Base-by-base conservation (phyloP, 2,113 vertebrate species). In the Engraulis encrasicolus region DNA sequence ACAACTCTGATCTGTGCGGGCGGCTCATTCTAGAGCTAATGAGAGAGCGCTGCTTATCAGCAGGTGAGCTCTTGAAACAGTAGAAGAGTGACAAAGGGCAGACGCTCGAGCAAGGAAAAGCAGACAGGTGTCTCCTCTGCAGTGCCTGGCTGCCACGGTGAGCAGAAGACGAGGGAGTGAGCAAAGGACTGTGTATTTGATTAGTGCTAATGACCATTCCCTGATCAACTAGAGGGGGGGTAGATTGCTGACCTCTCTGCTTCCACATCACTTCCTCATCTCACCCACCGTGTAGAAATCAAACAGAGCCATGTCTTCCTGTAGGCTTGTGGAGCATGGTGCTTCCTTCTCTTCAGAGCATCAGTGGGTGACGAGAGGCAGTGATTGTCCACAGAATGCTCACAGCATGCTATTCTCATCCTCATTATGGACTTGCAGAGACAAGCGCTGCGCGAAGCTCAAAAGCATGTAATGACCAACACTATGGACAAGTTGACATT, bases 1-100 rank as follows among this genome's bases (percentile, higher is more conserved):
- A 66, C 31, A 23, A 66, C 58, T 52, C 50, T 66, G 58, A 27
- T 27, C 58, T 23, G n/a, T 27, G 58, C n/a, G 58, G 54, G n/a
- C 58, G 0, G n/a, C 58, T 66, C 23, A 66, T 66, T 66, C 58
- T 23, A 23, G n/a, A 66, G 58, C 58, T 66, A 66, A 66, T 66
- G 58, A 66, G 54, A 61, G 58, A n/a, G n/a, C n/a, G n/a, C 58
- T 66, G 58, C 58, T 66, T 66, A 66, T 66, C 58, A 66, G 58
- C 23, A 27, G 23, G 23, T 23, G n/a, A 23, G 58, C 23, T 20
- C 23, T 66, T 23, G 6, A 23, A 66, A n/a, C 58, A 1, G n/a
- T 27, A 23, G 6, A 27, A 66, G n/a, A 12, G 58, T 23, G 23
- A 66, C 58, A 66, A 6, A 6, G 19, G 20, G 54, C 19, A 19